These are phyloP conservation scores for Tenebrosternarchus preto DNA, from an alignment of 2,113 vertebrate species.

Conservation along the genomic window DNA sequence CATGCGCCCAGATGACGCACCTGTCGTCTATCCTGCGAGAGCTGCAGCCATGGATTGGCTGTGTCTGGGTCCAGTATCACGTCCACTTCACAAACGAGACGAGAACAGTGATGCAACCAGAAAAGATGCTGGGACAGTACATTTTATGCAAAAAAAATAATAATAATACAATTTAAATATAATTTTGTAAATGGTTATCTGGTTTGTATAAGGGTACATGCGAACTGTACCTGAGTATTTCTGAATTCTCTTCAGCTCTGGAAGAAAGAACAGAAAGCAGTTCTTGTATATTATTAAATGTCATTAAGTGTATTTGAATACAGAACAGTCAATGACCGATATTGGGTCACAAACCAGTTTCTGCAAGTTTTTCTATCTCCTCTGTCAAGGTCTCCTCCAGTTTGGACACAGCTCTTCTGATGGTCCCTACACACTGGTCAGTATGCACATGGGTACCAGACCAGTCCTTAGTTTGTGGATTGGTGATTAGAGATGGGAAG, in stretches of 20 bases:
- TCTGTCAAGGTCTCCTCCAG: constrained; percentile 63
- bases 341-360: constrained; percentile 61
- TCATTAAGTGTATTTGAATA: too few species aligned
- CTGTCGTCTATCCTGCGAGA: constrained; percentile 75
- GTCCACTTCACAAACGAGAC: constrained; percentile 59
- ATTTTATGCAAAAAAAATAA: background rate
- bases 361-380: constrained; percentile 66
- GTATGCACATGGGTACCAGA: constrained; percentile 69
- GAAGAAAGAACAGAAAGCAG: constrained; percentile 5
- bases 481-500: constrained; percentile 66
- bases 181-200: too few species aligned
- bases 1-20: constrained; percentile 73
- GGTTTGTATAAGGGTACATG: background rate
- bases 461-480: constrained; percentile 73
- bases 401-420: constrained; percentile 67
- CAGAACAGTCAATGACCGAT: background rate
- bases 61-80: constrained; percentile 73
- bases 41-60: constrained; percentile 77
- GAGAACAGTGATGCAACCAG: background rate
- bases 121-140: background rate
- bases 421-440: constrained; percentile 68
- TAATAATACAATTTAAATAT: too few species aligned
- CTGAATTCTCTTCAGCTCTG: constrained; percentile 72
- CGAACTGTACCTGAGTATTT: constrained; percentile 72
- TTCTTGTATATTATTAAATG: too few species aligned